phyloP scores from a whole-genome alignment of 2,113 vertebrate species.

The Anoura caudifer region DNA sequence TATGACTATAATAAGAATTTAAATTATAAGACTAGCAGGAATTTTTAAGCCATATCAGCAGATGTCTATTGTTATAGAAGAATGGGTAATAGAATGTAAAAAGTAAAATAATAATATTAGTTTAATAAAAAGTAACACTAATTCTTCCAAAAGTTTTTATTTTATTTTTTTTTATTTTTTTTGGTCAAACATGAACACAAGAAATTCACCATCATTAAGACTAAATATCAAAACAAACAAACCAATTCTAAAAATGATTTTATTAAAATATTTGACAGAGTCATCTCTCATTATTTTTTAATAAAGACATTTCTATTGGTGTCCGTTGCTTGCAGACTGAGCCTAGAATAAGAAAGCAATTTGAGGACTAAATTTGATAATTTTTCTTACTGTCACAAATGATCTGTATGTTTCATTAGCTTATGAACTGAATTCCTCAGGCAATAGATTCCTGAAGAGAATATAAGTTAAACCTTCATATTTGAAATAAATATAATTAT shows the following conservation, averaged over 20 bases:
- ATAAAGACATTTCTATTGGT: conserved; percentile 70
- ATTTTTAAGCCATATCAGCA: not conserved
- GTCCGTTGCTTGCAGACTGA: conserved; percentile 58
- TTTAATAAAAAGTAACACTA: not conserved
- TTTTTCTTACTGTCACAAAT: conserved; percentile 84
- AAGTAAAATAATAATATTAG: not conserved
- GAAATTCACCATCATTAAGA: not conserved
- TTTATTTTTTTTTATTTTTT: no score
- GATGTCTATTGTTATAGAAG: not conserved
- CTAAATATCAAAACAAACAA: not conserved
- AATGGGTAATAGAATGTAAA: not conserved
- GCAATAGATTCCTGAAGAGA: conserved; percentile 71
- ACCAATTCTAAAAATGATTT: conserved; percentile 58
- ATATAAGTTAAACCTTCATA: conserved; percentile 64
- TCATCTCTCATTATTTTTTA: conserved; percentile 71
- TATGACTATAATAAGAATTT: not conserved
- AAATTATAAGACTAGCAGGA: not conserved
- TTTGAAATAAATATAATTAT: conserved; percentile 69
- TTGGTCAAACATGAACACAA: not conserved
- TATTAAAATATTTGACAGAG: conserved; percentile 65
- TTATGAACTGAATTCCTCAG: conserved; percentile 80
- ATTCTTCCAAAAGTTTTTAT: not conserved
- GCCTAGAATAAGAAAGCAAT: conserved; percentile 71
- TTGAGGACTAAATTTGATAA: conserved; percentile 74
- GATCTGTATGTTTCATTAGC: conserved; percentile 87